Conservation (phyloP, 2,888 invertebrate species). For the Venustoraphidia nigricollis region DNA sequence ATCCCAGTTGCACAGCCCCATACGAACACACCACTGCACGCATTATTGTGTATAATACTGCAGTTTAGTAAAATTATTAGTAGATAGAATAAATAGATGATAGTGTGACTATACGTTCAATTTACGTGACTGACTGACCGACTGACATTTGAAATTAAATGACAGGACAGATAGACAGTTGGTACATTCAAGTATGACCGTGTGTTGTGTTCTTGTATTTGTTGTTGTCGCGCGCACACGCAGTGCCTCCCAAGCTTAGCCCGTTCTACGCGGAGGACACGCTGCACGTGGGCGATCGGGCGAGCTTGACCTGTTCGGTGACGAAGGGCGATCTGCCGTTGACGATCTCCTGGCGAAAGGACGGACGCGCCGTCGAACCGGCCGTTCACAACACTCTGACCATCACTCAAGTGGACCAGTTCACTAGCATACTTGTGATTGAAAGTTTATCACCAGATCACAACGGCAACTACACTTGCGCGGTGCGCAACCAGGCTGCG, state of each 20-base stretch:
- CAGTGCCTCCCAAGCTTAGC: slow-evolving; percentile 66
- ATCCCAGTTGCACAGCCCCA: too few relatives aligned
- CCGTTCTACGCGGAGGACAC: slow-evolving; percentile 54
- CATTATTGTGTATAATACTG: too few relatives aligned
- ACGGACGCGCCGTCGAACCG: slow-evolving; percentile 46
- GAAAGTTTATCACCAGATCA: slow-evolving; percentile 59
- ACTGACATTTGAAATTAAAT: not conserved
- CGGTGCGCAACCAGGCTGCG: slow-evolving; percentile 55
- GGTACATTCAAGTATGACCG: not conserved
- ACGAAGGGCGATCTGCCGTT: slow-evolving; percentile 63
- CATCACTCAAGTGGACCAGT: slow-evolving; percentile 58
- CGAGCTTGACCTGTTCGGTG: slow-evolving; percentile 58
- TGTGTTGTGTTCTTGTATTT: too few relatives aligned
- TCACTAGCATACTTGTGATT: slow-evolving; percentile 62
- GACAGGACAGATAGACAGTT: not conserved
- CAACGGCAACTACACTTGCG: slow-evolving; percentile 64
- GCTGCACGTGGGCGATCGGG: slow-evolving; percentile 56
- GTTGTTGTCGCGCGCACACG: slow-evolving; percentile 20
- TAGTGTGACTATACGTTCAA: not conserved
- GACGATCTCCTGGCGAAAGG: slow-evolving; percentile 62
- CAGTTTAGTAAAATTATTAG: too few relatives aligned
- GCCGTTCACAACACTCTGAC: slow-evolving; percentile 39
- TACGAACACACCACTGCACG: too few relatives aligned
- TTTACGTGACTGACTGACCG: too few relatives aligned
- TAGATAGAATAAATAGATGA: not conserved